Base-by-base conservation (phyloP, 2,888 invertebrate genomes). In the Drosophila eohydei region DNA sequence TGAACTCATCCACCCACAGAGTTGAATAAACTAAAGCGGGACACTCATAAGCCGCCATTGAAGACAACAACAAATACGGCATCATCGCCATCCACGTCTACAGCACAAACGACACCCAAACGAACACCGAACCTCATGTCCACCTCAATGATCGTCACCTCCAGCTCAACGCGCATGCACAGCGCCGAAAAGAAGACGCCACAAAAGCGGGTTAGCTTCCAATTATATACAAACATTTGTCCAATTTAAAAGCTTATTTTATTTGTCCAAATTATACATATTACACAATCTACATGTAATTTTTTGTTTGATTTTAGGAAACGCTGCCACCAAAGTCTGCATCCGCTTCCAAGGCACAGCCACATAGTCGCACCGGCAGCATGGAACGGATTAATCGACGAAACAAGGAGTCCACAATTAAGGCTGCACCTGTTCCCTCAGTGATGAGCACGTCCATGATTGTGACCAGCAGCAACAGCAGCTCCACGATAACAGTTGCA, bases 41-140 rank as follows among this genome's bases (percentile, higher is more conserved):
- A 92, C 54, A 93, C 12, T 52, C 34, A 91, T 50, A 91, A 93
- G 91, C 94, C 94, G 74, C 94, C 94, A 65, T 88, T 94, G 14
- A 92, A 92, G 78, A 89, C 88, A 70, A 82, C 89, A 71, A 56
- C 48, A 16, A 90, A 87, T 68, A 81, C 89, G 70, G 76, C 83
- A 50, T 76, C 82, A 62, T 90, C 90, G 70, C 86, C 88, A 78
- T 61, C 89, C 63, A 84, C 83, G 78, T 80, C 76, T 78, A 90
- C 89, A 89, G 91, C 90, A 91, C 92, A 92, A 91, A 93, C 93
- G 69, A 93, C 94, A 65, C 93, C 93, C 81, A 92, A 93, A 91
- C 92, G 92, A 88, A 87, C 91, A 80, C 83, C 85, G 69, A 91
- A 92, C 81, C 82, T 91, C 71, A 91, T 92, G 91, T 90, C 92